phyloP scores from a whole-genome alignment of 2,797 vertebrate genomes.

The Propithecus perrieri region DNA sequence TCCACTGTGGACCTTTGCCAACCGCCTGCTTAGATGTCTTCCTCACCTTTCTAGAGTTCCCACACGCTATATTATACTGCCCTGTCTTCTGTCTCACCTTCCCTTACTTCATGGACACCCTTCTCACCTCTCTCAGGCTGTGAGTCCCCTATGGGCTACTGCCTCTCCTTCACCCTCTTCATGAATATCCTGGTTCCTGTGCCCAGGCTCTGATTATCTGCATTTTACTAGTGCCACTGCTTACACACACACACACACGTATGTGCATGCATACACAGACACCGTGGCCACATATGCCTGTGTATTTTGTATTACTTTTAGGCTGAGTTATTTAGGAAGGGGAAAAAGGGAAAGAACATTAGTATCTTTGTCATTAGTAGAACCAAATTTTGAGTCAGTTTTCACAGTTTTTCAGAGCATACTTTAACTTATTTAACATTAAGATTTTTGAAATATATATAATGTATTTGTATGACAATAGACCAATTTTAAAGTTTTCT shows the following conservation, averaged over 20 bases:
- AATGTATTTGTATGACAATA: constrained; percentile 15
- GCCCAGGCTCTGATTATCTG: background rate
- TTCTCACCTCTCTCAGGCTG: background rate
- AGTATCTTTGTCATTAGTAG: background rate
- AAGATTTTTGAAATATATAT: background rate
- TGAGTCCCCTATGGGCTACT: background rate
- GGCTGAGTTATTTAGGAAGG: constrained; percentile 25
- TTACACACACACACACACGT: too few species aligned
- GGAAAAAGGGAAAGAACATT: background rate
- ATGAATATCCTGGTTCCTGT: background rate
- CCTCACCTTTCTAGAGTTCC: background rate
- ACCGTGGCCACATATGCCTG: background rate
- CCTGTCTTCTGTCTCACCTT: background rate
- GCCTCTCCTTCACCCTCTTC: background rate
- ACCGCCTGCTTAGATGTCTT: background rate
- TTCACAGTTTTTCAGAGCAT: constrained; percentile 11
- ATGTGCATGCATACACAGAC: background rate
- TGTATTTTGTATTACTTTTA: constrained; percentile 13
- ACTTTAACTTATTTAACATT: constrained; percentile 9
- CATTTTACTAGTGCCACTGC: background rate
- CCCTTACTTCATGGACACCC: background rate
- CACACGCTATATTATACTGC: background rate
- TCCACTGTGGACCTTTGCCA: background rate
- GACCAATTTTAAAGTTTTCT: background rate
- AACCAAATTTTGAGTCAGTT: background rate